phyloP scores from a whole-genome alignment of 2,113 vertebrate genomes.

The Tangachromis dhanisi region DNA sequence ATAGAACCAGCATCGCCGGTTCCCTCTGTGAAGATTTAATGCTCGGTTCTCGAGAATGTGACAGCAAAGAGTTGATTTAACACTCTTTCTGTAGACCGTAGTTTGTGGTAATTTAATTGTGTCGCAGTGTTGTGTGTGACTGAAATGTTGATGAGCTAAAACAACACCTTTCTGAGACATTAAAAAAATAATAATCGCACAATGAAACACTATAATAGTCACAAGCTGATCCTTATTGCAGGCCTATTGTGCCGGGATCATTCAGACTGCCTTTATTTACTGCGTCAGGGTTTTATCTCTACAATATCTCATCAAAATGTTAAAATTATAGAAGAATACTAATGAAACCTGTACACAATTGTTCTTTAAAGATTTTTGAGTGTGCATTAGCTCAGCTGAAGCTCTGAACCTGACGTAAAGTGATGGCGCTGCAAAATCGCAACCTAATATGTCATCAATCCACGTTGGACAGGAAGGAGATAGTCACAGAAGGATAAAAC shows the following conservation, averaged over 20 bases:
- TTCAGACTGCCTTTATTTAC: background rate
- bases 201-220: background rate
- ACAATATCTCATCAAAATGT: background rate
- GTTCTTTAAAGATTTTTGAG: background rate
- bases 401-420: background rate
- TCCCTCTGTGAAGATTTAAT: slow-evolving; percentile 29
- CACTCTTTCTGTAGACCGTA: background rate
- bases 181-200: background rate
- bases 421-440: background rate
- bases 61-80: slow-evolving; percentile 31
- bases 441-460: slow-evolving; percentile 14
- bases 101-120: slow-evolving; percentile 13
- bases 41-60: background rate
- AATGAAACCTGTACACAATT: background rate
- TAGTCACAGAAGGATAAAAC: background rate
- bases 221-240: background rate
- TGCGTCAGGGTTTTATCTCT: background rate
- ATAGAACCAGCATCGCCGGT: slow-evolving; percentile 43
- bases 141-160: background rate
- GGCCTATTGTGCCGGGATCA: background rate
- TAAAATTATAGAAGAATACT: background rate
- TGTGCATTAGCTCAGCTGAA: background rate
- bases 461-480: background rate
- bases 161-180: background rate
- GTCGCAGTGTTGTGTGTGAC: background rate